phyloP scores from a whole-genome alignment of 2,113 vertebrate genomes.

The Hipposideros armiger region DNA sequence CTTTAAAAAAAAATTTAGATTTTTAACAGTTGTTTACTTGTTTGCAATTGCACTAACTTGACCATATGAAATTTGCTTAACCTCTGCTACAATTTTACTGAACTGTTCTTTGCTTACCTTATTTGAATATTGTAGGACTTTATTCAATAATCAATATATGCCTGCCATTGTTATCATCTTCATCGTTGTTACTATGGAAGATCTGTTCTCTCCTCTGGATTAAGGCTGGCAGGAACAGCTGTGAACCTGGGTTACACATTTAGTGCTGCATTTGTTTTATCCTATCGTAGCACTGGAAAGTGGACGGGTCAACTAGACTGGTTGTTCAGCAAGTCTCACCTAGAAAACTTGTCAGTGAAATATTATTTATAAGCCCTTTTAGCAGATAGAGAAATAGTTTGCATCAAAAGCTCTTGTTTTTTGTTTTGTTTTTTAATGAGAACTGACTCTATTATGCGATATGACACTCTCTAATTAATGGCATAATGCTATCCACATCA shows the following conservation, averaged over 20 bases:
- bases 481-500: background rate
- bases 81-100: background rate
- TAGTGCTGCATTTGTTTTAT: background rate
- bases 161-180: background rate
- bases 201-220: background rate
- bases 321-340: background rate
- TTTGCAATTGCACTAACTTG: background rate
- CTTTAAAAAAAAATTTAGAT: background rate
- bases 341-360: background rate
- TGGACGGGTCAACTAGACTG: background rate
- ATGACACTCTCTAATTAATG: background rate
- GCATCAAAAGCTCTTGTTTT: background rate
- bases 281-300: background rate
- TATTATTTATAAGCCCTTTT: conserved; percentile 2
- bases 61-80: background rate
- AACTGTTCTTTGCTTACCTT: conserved; percentile 46
- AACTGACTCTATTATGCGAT: background rate
- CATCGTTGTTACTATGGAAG: background rate
- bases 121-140: background rate
- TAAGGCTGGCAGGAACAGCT: background rate
- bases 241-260: background rate
- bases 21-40: conserved; percentile 1
- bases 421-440: background rate
- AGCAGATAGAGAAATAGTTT: conserved; percentile 20
- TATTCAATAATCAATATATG: conserved; percentile 42